These are phyloP conservation scores for Operophtera brumata DNA, from an alignment of 2,888 invertebrate genomes.

Conservation along the genomic window DNA sequence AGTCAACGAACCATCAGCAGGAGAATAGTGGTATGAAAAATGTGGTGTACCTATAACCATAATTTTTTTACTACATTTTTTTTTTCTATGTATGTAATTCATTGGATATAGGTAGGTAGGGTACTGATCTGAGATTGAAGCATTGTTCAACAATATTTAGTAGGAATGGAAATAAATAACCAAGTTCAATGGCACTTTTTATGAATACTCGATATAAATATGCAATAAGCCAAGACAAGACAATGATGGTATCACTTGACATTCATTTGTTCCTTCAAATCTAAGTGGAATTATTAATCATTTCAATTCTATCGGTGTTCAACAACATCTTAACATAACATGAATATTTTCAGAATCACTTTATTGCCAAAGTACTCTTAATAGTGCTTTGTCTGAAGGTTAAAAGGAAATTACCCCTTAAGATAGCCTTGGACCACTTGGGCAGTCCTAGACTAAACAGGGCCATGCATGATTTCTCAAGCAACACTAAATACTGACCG, in stretches of 20 bases:
- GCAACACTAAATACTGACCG: too few species aligned
- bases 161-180: slow-evolving; percentile 5
- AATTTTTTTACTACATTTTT: too few species aligned
- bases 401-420: too few species aligned
- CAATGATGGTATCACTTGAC: slow-evolving; percentile 29
- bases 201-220: slow-evolving; percentile 23
- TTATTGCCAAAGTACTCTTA: not conserved
- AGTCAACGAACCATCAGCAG: too few species aligned
- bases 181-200: slow-evolving; percentile 19
- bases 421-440: too few species aligned
- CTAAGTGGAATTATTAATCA: slow-evolving; percentile 11
- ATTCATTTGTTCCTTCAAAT: slow-evolving; percentile 27
- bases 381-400: not conserved
- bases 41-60: too few species aligned
- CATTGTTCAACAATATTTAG: not conserved
- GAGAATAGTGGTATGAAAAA: too few species aligned
- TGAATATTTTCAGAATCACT: not conserved
- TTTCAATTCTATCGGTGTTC: slow-evolving; percentile 11
- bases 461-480: too few species aligned
- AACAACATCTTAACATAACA: not conserved
- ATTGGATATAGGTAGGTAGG: not conserved
- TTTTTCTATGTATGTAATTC: too few species aligned
- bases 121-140: not conserved
- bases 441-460: too few species aligned
- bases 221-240: slow-evolving; percentile 20